A percentile compares a stretch with the other conserved stretches of the same genome.
Conservation (phyloP, 1,140 invertebrate species). For the Aphaenogaster ashmeadi region DNA sequence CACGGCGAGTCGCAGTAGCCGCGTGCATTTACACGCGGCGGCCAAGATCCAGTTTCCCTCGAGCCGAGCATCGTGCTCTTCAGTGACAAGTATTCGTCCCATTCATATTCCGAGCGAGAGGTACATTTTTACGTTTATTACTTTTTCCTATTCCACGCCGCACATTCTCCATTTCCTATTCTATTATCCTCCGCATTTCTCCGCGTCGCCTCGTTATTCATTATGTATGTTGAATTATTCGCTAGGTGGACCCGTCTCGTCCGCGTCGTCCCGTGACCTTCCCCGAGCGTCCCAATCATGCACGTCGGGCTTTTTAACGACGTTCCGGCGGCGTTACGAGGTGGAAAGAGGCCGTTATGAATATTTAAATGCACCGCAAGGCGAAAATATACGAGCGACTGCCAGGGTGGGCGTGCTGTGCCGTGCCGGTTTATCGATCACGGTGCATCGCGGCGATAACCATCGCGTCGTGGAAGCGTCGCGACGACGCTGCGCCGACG, state of each 20-base stretch:
- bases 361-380: slow-evolving; percentile 74
- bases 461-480: slow-evolving; percentile 65
- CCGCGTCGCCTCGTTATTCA: too few species aligned
- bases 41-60: slow-evolving; percentile 33
- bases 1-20: background rate
- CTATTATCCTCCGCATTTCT: background rate
- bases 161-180: background rate
- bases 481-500: slow-evolving; percentile 65
- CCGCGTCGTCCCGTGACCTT: slow-evolving; percentile 1
- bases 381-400: slow-evolving; percentile 63
- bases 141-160: background rate
- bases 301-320: slow-evolving; percentile 34
- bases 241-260: background rate
- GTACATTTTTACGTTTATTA: slow-evolving; percentile 4
- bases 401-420: slow-evolving; percentile 63
- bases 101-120: slow-evolving; percentile 10
- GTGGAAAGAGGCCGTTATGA: slow-evolving; percentile 66
- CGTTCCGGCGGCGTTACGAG: slow-evolving; percentile 5
- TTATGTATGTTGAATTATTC: background rate
- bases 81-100: background rate
- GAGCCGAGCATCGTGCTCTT: background rate
- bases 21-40: background rate
- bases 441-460: slow-evolving; percentile 69
- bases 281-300: background rate
- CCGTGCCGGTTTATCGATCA: slow-evolving; percentile 72